Percentiles rank a stretch among this genome's conserved stretches.
Conservation (phyloP, 1,140 invertebrate species). For the Sminthurinus signatus region DNA sequence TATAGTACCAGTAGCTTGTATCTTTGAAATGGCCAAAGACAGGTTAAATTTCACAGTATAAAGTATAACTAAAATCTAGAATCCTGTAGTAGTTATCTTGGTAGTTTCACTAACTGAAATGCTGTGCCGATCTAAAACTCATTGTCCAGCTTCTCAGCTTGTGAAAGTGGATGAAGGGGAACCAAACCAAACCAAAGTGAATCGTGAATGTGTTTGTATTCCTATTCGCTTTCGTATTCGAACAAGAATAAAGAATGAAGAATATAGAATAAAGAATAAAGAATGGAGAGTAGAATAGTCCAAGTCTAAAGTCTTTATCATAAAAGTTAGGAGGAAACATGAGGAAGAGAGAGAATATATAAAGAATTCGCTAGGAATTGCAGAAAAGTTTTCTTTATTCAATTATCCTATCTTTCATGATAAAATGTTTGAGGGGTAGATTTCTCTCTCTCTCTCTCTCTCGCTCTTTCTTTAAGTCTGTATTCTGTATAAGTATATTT, state of each 20-base stretch:
- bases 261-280: background rate
- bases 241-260: background rate
- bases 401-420: slow-evolving; percentile 41
- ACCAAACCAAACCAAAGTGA: too few species aligned
- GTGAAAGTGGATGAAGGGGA: background rate
- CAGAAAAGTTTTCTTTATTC: slow-evolving; percentile 41
- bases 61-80: too few species aligned
- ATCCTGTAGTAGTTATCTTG: too few species aligned
- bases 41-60: too few species aligned
- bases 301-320: slow-evolving; percentile 24
- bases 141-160: background rate
- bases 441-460: background rate
- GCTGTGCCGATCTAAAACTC: too few species aligned
- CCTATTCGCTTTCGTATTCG: too few species aligned
- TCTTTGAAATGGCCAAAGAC: too few species aligned
- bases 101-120: too few species aligned
- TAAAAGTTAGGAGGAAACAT: slow-evolving; percentile 31
- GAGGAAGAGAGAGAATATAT: slow-evolving; percentile 24
- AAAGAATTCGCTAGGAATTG: slow-evolving; percentile 39
- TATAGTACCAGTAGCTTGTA: too few species aligned
- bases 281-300: background rate
- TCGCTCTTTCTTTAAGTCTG: background rate
- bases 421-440: slow-evolving; percentile 37
- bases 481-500: too few species aligned
- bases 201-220: too few species aligned